These are phyloP conservation scores for Epistrophe grossulariae DNA, from an alignment of 2,888 invertebrate species.

Conservation along the genomic window DNA sequence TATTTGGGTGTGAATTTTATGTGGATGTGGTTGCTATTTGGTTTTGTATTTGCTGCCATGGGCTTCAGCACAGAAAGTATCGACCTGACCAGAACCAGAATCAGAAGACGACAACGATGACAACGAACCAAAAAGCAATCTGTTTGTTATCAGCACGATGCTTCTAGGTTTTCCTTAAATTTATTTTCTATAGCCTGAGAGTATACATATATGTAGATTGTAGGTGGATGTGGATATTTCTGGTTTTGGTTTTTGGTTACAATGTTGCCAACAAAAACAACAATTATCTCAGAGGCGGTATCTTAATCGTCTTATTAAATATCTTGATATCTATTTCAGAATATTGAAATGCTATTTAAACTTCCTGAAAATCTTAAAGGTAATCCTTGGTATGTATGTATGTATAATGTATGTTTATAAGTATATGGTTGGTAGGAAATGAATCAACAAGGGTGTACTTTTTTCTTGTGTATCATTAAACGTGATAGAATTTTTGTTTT, in stretches of 20 bases:
- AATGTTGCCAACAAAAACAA: background rate
- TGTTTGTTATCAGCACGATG: constrained; percentile 8
- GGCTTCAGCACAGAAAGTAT: background rate
- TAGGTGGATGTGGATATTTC: background rate
- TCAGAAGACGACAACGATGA: background rate
- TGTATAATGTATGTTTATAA: too few species aligned
- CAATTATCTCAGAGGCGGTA: background rate
- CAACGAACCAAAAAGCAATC: constrained; percentile 20
- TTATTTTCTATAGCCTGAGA: background rate
- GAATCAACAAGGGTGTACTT: background rate
- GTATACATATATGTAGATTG: too few species aligned
- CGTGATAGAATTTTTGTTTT: background rate
- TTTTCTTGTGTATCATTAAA: background rate
- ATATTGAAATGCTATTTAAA: background rate
- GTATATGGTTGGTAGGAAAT: background rate
- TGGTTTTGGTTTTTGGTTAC: constrained; percentile 1
- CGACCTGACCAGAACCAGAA: background rate
- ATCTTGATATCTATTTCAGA: constrained; percentile 26
- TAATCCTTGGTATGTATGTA: too few species aligned
- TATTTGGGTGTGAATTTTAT: constrained; percentile 14
- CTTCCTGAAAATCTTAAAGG: background rate
- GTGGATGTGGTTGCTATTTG: background rate
- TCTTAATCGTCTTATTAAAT: constrained; percentile 31
- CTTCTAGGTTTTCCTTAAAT: constrained; percentile 5
- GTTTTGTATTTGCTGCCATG: background rate